A percentile compares a stretch with the other conserved stretches of the same genome.
These are phyloP conservation scores for Ligdia adustata DNA, from an alignment of 2,888 invertebrate genomes.

Conservation along the genomic window DNA sequence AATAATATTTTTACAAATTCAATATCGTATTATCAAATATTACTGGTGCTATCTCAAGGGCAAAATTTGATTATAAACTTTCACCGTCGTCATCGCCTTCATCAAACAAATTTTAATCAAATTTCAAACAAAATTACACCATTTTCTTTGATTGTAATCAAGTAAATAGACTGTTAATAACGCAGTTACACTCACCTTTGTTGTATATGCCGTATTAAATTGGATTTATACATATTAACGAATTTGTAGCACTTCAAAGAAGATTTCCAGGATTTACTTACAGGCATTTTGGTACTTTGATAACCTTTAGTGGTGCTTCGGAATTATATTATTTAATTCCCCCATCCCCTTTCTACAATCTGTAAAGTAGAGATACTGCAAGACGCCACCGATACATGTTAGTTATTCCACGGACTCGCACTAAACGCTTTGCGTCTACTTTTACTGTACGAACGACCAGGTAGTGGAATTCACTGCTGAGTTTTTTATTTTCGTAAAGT, in stretches of 20 bases:
- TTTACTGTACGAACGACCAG: too few relatives aligned
- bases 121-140: not conserved
- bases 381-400: too few relatives aligned
- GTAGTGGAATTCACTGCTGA: too few relatives aligned
- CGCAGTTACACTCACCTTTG: slow-evolving; percentile 7
- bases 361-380: too few relatives aligned
- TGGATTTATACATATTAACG: slow-evolving; percentile 3
- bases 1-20: too few relatives aligned
- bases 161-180: slow-evolving; percentile 1
- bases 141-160: slow-evolving; percentile 6
- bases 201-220: slow-evolving; percentile 1
- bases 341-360: too few relatives aligned
- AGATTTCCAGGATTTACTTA: not conserved
- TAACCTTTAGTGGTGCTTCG: not conserved
- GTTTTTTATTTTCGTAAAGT: not conserved
- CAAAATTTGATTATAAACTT: too few relatives aligned
- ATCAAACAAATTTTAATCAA: not conserved
- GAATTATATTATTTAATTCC: not conserved
- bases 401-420: too few relatives aligned
- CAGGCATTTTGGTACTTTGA: not conserved
- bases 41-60: too few relatives aligned
- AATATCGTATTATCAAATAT: too few relatives aligned
- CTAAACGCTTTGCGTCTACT: too few relatives aligned
- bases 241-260: slow-evolving; percentile 6
- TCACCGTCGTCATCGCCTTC: too few relatives aligned